Conservation (phyloP, 2,113 vertebrate species). For the Burhinus oedicnemus region DNA sequence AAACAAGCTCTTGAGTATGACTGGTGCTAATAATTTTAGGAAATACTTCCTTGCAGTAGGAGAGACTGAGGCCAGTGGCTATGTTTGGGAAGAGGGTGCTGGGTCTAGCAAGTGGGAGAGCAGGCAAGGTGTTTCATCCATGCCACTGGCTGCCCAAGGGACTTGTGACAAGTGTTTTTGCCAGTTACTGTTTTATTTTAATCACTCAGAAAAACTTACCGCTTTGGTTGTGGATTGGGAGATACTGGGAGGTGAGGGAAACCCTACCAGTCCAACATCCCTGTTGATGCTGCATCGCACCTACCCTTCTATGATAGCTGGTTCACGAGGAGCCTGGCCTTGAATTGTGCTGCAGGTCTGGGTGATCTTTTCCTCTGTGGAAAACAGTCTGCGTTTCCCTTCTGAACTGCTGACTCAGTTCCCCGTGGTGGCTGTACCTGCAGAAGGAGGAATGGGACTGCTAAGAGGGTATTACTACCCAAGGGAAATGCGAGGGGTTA, state of each 20-base stretch:
- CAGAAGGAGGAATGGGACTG: neutral
- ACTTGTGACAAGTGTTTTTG: no score
- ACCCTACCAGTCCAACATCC: no score
- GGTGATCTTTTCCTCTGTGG: neutral
- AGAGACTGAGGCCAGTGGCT: neutral
- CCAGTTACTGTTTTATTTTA: neutral
- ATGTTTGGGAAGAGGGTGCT: neutral
- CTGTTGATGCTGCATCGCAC: neutral
- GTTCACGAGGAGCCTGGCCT: neutral
- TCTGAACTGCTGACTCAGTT: neutral
- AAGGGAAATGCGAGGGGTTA: neutral
- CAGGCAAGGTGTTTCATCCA: neutral
- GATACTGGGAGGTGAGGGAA: neutral
- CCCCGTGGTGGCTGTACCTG: rapidly evolving
- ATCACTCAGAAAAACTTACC: no score
- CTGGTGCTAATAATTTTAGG: neutral
- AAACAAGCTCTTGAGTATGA: neutral
- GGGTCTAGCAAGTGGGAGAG: neutral
- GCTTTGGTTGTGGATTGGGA: neutral
- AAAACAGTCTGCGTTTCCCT: neutral
- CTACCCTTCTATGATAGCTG: neutral
- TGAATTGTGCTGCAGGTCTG: neutral
- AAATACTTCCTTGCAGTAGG: neutral
- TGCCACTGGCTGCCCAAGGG: neutral
- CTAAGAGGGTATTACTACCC: neutral